Conservation (phyloP, 2,797 vertebrate genomes). For the Pipistrellus kuhlii region DNA sequence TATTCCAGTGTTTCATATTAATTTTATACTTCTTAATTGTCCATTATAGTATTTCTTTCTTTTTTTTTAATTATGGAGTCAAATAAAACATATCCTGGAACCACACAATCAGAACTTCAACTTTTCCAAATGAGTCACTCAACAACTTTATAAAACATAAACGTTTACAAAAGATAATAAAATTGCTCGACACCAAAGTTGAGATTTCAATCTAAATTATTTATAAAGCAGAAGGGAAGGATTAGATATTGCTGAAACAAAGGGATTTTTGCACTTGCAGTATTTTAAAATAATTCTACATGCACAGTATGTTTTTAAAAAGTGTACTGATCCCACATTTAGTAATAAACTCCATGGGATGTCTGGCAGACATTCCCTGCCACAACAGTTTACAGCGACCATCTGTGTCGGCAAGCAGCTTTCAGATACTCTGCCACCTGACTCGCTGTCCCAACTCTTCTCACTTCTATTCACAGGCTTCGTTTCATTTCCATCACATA, state of each 20-base stretch:
- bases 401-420: slow-evolving; percentile 88
- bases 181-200: slow-evolving; percentile 34
- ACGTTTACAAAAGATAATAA: slow-evolving; percentile 50
- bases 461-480: slow-evolving; percentile 80
- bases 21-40: slow-evolving; percentile 60
- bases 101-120: slow-evolving; percentile 10
- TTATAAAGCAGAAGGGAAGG: slow-evolving; percentile 64
- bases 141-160: slow-evolving; percentile 30
- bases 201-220: slow-evolving; percentile 61
- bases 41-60: slow-evolving; percentile 33
- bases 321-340: slow-evolving; percentile 84
- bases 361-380: slow-evolving; percentile 86
- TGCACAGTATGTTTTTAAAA: slow-evolving; percentile 79
- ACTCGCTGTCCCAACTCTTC: slow-evolving; percentile 86
- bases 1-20: slow-evolving; percentile 12
- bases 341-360: slow-evolving; percentile 85
- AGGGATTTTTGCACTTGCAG: slow-evolving; percentile 61
- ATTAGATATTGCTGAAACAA: slow-evolving; percentile 59
- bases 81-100: slow-evolving; percentile 28
- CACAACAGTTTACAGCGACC: slow-evolving; percentile 86
- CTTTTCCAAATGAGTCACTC: slow-evolving; percentile 43
- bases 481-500: slow-evolving; percentile 83
- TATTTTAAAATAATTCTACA: slow-evolving; percentile 73
- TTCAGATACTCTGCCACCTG: slow-evolving; percentile 88
- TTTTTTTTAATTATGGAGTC: background rate